A percentile compares a stretch with the other conserved stretches of the same genome.
Evolutionary conservation across 2,888 invertebrate genomes (phyloP).

Genomic region (Tetrapedia diversipes): DNA sequence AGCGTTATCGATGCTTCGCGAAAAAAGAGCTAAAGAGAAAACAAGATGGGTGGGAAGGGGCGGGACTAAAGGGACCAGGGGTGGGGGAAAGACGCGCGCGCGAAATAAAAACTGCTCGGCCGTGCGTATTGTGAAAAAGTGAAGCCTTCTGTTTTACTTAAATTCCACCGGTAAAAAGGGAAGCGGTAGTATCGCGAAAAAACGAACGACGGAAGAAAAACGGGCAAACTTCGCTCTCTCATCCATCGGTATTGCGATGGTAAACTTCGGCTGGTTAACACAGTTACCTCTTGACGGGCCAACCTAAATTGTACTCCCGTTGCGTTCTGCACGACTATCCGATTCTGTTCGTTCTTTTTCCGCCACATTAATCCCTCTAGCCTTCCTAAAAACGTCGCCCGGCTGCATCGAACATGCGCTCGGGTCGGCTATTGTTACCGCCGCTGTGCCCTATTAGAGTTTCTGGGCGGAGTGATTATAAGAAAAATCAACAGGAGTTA

Average conservation of each 20-base stretch:
- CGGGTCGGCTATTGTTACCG: not conserved
- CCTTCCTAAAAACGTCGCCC: not conserved
- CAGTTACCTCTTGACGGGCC: conserved; percentile 45
- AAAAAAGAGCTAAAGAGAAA: not conserved
- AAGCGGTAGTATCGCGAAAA: conserved; percentile 7
- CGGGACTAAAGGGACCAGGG: conserved; percentile 1
- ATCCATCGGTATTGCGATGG: conserved; percentile 21
- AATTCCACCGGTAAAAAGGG: conserved; percentile 36
- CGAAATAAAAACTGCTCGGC: conserved; percentile 41
- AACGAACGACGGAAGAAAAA: conserved; percentile 14
- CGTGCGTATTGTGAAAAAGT: conserved; percentile 25
- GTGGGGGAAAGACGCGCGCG: conserved; percentile 4
- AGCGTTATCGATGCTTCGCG: conserved; percentile 35
- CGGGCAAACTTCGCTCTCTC: conserved; percentile 27
- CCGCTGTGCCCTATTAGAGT: not conserved
- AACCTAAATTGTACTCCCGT: conserved; percentile 48
- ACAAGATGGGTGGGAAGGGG: not conserved
- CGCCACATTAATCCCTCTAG: conserved; percentile 3
- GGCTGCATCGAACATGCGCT: not conserved
- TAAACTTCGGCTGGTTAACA: conserved; percentile 43
- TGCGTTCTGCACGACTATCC: conserved; percentile 10
- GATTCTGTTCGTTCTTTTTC: not conserved
- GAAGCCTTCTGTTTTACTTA: conserved; percentile 40
- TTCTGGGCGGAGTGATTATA: conserved; percentile 5
- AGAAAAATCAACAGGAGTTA: conserved; percentile 2